Evolutionary conservation across 1,140 invertebrate species (phyloP), one percentile per base, ranked within the genome.

Genomic region (Coptotermes formosanus): DNA sequence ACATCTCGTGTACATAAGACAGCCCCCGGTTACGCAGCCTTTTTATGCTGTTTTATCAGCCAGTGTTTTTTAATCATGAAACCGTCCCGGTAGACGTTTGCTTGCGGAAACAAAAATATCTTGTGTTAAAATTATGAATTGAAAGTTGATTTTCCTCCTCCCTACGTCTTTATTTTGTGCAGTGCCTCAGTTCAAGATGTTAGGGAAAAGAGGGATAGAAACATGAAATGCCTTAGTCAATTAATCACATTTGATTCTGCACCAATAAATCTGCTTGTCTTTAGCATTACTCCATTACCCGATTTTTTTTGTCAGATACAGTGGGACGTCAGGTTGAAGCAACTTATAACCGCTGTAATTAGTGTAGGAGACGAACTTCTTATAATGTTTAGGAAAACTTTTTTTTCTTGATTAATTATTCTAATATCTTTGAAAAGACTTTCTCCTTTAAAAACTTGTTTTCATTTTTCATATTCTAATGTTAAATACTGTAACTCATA

Each of bases 201-300:
- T 30, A n/a, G 6, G n/a, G n/a, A 75, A 30, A 11, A n/a, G 64
- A 75, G 7, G 19, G 38, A 38, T 2, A 55, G 64, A 30, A n/a
- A 75, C 25, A 64, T 75, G 64, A 75, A 75, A 75, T 75, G 30
- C 30, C 64, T 14, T 75, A 30, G 25, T 75, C 64, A 11, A 75
- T 75, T 75, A 75, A 75, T 75, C 64, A 75, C 64, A 6, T 75
- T 75, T 25, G 64, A n/a, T 75, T 75, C 64, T 75, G 64, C 64
- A 75, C 64, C 64, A 30, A 75, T 75, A 75, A 75, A 75, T 75
- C 14, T 75, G n/a, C 64, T 75, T 75, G 64, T 75, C 64, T 75
- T 75, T 30, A 30, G n/a, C 64, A 75, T 14, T 14, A 25, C 25
- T 0, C 64, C 8, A 75, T 75, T 38, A 38, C 38, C 38, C 38